Percentiles rank a stretch among this genome's conserved stretches.
These are phyloP conservation scores for Caenorhabditis plicata DNA, from an alignment of 2,888 invertebrate genomes.

Conservation along the genomic window DNA sequence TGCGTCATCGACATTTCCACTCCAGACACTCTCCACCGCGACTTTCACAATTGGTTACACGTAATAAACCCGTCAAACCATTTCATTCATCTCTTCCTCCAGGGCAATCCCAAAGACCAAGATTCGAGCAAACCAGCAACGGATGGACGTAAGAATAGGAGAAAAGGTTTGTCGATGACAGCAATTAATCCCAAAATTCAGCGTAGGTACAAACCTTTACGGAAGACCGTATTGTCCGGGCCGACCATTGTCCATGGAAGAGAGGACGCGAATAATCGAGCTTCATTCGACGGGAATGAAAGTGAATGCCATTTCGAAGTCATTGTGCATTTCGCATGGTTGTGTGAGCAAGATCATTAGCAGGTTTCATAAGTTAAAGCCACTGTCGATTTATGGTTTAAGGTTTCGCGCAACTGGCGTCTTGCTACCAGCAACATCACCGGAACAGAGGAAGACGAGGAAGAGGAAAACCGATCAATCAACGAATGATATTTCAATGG, in stretches of 20 bases:
- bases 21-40: constrained; percentile 54
- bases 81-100: background rate
- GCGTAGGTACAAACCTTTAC: constrained; percentile 61
- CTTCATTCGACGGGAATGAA: constrained; percentile 61
- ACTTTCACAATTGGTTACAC: constrained; percentile 61
- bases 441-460: constrained; percentile 53
- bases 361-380: constrained; percentile 24
- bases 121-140: too few relatives aligned
- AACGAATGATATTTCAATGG: too few relatives aligned
- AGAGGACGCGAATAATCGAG: constrained; percentile 56
- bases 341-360: constrained; percentile 64
- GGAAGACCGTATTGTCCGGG: constrained; percentile 63
- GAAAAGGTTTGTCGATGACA: constrained; percentile 10
- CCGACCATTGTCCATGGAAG: constrained; percentile 63
- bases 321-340: constrained; percentile 62
- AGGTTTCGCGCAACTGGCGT: constrained; percentile 63
- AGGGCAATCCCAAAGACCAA: too few relatives aligned
- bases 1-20: constrained; percentile 58
- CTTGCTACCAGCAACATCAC: constrained; percentile 59
- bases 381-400: constrained; percentile 6
- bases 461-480: constrained; percentile 28
- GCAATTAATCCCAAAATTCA: background rate
- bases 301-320: constrained; percentile 63
- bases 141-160: constrained; percentile 24
- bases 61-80: too few relatives aligned